A percentile compares a stretch with the other conserved stretches of the same genome.
Conservation (phyloP, 2,113 vertebrate species). For the Ceyx margarethae region DNA sequence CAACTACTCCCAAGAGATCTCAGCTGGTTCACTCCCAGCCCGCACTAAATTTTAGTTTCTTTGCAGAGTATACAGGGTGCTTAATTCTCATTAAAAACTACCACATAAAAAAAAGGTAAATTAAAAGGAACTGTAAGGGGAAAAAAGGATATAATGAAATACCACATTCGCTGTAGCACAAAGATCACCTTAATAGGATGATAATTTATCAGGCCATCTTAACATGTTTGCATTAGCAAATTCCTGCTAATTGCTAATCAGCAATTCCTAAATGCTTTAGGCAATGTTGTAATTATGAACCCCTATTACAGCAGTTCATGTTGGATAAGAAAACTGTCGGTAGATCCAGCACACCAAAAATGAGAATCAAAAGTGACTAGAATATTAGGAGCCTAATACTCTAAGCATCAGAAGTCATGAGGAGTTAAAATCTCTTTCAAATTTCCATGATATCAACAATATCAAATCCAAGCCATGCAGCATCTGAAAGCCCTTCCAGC, state of each 20-base stretch:
- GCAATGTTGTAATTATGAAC: background rate
- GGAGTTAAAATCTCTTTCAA: background rate
- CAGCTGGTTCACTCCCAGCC: background rate
- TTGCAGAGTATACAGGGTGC: background rate
- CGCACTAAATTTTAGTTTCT: background rate
- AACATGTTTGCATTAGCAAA: background rate
- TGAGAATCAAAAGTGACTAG: background rate
- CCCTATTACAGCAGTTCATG: background rate
- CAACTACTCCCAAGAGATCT: background rate
- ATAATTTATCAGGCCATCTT: background rate
- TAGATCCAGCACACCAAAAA: background rate
- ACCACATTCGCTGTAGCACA: background rate
- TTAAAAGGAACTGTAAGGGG: background rate
- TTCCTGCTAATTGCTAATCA: background rate
- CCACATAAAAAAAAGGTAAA: background rate
- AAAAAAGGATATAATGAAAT: background rate
- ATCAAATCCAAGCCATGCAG: background rate
- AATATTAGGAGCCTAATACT: background rate
- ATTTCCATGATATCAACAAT: slow-evolving; percentile 16
- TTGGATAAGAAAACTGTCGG: background rate
- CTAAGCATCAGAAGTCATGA: background rate
- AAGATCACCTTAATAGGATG: background rate
- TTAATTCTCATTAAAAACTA: background rate
- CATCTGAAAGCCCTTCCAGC: background rate
- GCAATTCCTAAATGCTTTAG: background rate